These are phyloP conservation scores for Lasioglossum calceatum DNA, from an alignment of 2,888 invertebrate genomes.

Conservation along the genomic window DNA sequence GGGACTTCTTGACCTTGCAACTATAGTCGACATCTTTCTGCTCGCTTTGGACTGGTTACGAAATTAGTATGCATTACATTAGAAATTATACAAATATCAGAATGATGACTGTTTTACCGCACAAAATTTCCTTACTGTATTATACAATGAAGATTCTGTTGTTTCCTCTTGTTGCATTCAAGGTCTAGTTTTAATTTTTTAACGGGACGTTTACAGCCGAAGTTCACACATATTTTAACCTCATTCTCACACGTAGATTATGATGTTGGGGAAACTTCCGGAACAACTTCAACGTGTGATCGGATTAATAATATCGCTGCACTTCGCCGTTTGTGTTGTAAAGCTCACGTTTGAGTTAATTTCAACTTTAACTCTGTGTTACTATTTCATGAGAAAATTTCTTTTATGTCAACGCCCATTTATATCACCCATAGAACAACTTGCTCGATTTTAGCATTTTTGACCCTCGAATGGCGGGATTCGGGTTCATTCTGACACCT, in stretches of 20 bases:
- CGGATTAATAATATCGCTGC: not conserved
- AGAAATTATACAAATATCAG: not conserved
- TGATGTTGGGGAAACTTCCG: not conserved
- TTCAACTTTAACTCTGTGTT: not conserved
- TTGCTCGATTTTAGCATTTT: not conserved
- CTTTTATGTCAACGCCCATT: not conserved
- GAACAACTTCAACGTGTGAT: not conserved
- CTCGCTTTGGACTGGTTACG: constrained; percentile 40
- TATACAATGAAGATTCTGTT: not conserved
- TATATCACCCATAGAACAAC: not conserved
- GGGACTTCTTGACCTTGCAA: constrained; percentile 49
- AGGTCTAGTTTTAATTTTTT: not conserved
- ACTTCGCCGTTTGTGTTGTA: not conserved
- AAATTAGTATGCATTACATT: constrained; percentile 44
- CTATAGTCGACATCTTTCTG: constrained; percentile 4
- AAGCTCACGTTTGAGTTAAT: not conserved
- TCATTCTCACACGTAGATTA: not conserved
- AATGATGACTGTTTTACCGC: not conserved
- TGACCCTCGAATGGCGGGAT: not conserved
- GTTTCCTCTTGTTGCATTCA: not conserved
- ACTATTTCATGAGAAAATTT: not conserved
- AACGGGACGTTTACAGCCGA: not conserved
- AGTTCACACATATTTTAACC: not conserved
- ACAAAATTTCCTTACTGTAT: not conserved
- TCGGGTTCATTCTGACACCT: not conserved